Base-by-base conservation (phyloP, 2,888 invertebrate species). In the Hylaea fasciaria region DNA sequence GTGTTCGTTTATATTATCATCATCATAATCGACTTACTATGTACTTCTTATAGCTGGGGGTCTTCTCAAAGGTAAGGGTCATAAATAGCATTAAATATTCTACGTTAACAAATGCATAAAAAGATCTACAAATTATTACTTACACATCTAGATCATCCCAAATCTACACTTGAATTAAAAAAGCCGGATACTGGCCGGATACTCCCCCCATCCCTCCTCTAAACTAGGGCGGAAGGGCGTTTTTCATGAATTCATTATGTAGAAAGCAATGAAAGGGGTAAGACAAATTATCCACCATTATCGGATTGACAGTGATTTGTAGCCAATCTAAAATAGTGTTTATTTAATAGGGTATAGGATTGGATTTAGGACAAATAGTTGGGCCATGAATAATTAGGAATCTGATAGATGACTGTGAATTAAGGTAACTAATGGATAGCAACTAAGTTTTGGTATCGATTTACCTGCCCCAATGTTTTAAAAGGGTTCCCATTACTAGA, bases 221-320 rank as follows among this genome's bases (percentile, higher is more conserved):
- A 53, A 65, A 65, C 65, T 51, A 58, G 64, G 62, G 13, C 59
- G 57, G 51, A 61, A 61, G 56, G 61, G 47, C 57, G 61, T 68
- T 68, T 68, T 70, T 70, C 66, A 65, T 54, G 64, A 66, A 66
- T 65, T 70, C 62, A 70, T 68, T 68, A 70, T 60, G 54, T 60
- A 66, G 65, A 68, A 70, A 66, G 64, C 68, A 63, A 66, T 68
- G 61, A 70, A 70, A 68, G 64, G 66, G 70, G 57, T 69, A 58
- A 66, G 66, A 70, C 68, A 70, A 70, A 70, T 70, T 68, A 70
- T 70, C 47, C 47, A 28, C 66, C 68, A 70, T 70, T 68, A 68
- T 49, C 47, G 51, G 52, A 68, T 65, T 68, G 70, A 70, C 70
- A 70, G 68, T 70, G 70, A 70, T 70, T 68, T 66, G 68, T 70